Conservation (phyloP, 2,797 vertebrate genomes). For the Uromys caudimaculatus region DNA sequence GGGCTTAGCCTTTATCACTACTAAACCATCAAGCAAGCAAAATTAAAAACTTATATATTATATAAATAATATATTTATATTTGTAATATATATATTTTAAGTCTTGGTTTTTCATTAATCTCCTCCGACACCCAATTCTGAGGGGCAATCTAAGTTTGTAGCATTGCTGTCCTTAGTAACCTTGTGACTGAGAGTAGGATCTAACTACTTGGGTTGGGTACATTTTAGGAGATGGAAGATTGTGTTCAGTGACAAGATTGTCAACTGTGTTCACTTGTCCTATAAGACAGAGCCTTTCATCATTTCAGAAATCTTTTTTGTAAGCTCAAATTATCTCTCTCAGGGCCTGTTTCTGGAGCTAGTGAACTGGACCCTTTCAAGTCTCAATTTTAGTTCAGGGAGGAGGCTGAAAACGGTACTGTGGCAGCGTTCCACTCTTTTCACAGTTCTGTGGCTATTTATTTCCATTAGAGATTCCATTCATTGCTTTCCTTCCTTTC, state of each 20-base stretch:
- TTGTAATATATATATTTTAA: background rate
- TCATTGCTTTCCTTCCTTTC: slow-evolving; percentile 3
- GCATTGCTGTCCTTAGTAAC: background rate
- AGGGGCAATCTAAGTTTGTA: background rate
- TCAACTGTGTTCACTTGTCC: background rate
- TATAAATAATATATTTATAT: background rate
- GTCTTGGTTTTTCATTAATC: background rate
- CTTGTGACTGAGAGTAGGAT: background rate
- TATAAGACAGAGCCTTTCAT: background rate
- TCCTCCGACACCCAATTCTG: background rate
- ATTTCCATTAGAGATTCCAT: background rate
- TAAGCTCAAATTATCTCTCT: background rate
- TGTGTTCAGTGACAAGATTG: background rate
- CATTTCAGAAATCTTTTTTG: background rate
- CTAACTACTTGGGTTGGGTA: background rate
- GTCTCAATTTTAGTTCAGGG: background rate
- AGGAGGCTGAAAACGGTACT: background rate
- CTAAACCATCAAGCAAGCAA: background rate
- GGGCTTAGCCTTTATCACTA: background rate
- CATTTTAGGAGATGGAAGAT: fast-evolving
- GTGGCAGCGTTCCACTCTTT: background rate
- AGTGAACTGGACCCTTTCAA: background rate
- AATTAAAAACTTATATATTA: background rate
- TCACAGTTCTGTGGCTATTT: background rate
- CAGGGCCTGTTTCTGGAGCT: background rate